Evolutionary conservation across 2,797 vertebrate species (phyloP).

Genomic region (Limnodromus scolopaceus): DNA sequence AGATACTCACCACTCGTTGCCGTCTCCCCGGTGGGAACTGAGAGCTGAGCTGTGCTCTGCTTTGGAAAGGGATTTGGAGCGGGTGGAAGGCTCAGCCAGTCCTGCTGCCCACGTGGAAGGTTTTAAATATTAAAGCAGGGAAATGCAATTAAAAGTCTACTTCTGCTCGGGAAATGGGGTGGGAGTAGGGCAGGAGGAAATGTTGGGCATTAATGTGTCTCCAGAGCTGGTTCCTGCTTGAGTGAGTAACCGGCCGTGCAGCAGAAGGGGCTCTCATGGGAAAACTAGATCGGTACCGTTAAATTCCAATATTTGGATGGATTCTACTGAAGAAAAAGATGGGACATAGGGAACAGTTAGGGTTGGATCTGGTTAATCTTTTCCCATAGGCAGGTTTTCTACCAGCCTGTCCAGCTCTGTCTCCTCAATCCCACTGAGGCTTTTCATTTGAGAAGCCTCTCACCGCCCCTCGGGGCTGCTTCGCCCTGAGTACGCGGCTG

Average conservation of each 20-base stretch:
- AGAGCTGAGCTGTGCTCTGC: background rate
- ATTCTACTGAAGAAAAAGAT: background rate
- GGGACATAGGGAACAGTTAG: background rate
- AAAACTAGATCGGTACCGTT: background rate
- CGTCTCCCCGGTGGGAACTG: background rate
- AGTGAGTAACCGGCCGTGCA: background rate
- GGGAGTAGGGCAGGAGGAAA: background rate
- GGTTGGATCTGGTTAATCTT: background rate
- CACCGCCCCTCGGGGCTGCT: background rate
- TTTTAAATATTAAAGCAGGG: background rate
- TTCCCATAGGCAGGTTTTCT: background rate
- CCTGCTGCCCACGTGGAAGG: background rate
- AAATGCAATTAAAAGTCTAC: background rate
- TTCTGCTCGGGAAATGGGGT: background rate
- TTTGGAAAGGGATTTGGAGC: background rate
- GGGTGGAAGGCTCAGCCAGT: background rate
- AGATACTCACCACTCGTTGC: background rate
- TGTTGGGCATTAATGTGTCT: background rate
- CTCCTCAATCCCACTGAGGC: background rate
- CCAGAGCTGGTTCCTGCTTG: background rate
- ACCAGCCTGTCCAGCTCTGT: accelerated
- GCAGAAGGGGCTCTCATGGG: background rate
- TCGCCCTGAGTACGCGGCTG: accelerated
- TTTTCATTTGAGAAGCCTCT: background rate
- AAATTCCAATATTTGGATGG: background rate